A percentile compares a stretch with the other conserved stretches of the same genome.
Evolutionary conservation across 2,113 vertebrate genomes (phyloP).

Genomic region (Oceanites oceanicus): DNA sequence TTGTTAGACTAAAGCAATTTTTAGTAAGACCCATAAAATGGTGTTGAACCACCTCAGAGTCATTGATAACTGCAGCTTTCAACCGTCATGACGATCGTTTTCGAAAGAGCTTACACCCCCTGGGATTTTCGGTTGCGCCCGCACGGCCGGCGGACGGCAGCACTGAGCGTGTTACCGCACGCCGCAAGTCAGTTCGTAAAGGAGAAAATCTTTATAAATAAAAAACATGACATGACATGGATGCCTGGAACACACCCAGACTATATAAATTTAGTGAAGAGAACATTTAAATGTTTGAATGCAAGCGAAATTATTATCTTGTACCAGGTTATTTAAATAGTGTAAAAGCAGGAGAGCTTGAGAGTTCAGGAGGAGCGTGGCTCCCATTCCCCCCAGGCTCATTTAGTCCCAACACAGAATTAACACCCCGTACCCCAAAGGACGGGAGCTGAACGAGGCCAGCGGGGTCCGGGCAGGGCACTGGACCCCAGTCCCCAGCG

Average conservation of each 20-base stretch:
- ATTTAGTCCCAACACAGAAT: not conserved
- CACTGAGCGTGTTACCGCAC: not conserved
- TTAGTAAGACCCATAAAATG: not conserved
- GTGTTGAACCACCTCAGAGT: not conserved
- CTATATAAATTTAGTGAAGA: not conserved
- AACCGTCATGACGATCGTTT: not conserved
- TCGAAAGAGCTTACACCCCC: not conserved
- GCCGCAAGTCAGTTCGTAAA: not conserved
- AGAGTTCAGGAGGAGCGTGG: not conserved
- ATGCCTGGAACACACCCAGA: not conserved
- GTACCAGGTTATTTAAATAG: not conserved
- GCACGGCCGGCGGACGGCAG: not conserved
- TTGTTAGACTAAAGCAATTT: not conserved
- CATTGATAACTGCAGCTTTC: not conserved
- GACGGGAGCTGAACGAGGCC: not conserved
- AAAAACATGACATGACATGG: not conserved
- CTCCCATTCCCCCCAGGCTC: not conserved
- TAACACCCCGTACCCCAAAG: not conserved
- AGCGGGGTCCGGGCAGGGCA: accelerated
- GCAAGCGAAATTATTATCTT: not conserved
- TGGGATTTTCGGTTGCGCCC: not conserved
- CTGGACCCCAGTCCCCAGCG: accelerated
- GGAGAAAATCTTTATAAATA: not conserved
- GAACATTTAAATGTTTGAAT: not conserved
- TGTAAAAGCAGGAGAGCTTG: not conserved